Evolutionary conservation across 2,888 invertebrate genomes (phyloP), one percentile per base, ranked within the genome.

Genomic region (Tetanocera ferruginea): DNA sequence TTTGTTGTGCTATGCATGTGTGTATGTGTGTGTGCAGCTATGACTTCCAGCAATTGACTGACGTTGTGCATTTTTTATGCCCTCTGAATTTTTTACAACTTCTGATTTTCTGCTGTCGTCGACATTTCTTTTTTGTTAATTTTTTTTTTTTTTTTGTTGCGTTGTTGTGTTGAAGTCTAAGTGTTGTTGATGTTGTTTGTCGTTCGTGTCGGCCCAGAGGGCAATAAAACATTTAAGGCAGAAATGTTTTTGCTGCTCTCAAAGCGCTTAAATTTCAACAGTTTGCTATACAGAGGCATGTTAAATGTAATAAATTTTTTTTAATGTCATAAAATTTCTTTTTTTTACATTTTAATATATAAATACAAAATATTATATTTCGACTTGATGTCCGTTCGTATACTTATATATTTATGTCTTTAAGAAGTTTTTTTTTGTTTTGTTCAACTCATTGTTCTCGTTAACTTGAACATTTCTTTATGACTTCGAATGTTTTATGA

Each of bases 161-260:
- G 1, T 9, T 60, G 14, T 25, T 60, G 11, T 9, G 6, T 6
- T 8, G 14, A n/a, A 19, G 23, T 19, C 8, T 23, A 5, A 60
- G 57, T 60, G 57, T 60, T 19, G 57, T 28, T 23, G 57, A 25
- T 19, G 57, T 37, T 37, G 67, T 34, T 19, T 34, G 34, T 37
- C 37, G 67, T 37, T 67, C 9, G 34, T 37, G 67, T 67, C 23
- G 67, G 34, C 67, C 67, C 67, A 43, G 37, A 67, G 67, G 67
- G 67, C 43, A 67, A 43, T 67, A 67, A 67, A 67, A 67, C 67
- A 67, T 67, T 67, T 43, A 67, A 67, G 37, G 14, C 43, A 67
- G 43, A 67, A 67, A 67, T 60, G 25, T 25, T 60, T 60, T 14
- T 60, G 57, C 25, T 25, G 25, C 57, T 25, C 57, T 23, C 25